These are phyloP conservation scores for Odontocolon sp. DNA, from an alignment of 2,888 invertebrate genomes.

Conservation along the genomic window DNA sequence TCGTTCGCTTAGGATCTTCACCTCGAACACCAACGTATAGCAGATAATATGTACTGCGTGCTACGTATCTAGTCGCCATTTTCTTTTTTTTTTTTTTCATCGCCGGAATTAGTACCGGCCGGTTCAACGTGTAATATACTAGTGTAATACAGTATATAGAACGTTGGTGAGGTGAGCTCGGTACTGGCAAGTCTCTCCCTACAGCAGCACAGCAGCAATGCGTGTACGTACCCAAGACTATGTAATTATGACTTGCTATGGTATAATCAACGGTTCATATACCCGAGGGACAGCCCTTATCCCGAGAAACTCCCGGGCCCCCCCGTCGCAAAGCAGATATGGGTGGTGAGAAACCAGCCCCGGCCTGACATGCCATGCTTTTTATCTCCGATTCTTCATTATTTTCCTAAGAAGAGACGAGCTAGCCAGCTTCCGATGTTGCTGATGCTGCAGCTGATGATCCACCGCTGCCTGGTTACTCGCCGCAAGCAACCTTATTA, in stretches of 20 bases:
- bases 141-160: conserved; percentile 22
- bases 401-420: conserved; percentile 54
- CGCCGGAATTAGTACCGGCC: conserved; percentile 41
- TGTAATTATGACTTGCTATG: conserved; percentile 59
- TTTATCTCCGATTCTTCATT: conserved; percentile 58
- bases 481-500: conserved; percentile 37
- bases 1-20: neutral
- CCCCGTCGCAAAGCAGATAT: conserved; percentile 33
- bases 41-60: conserved; percentile 33
- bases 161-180: conserved; percentile 34
- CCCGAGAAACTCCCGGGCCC: conserved; percentile 46
- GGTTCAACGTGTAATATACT: conserved; percentile 32
- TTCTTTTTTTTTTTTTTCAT: conserved; percentile 51
- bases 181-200: conserved; percentile 28
- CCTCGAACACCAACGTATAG: conserved; percentile 12
- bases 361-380: conserved; percentile 55
- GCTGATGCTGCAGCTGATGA: conserved; percentile 13
- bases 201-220: conserved; percentile 49
- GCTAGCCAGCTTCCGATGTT: neutral
- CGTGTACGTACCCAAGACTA: conserved; percentile 58
- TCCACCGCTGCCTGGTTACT: conserved; percentile 29
- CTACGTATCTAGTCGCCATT: conserved; percentile 50
- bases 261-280: conserved; percentile 62
- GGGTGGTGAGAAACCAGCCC: conserved; percentile 54
- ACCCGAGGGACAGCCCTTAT: conserved; percentile 59